Conservation (phyloP, 2,888 invertebrate genomes). For the Pterostichus madidus region DNA sequence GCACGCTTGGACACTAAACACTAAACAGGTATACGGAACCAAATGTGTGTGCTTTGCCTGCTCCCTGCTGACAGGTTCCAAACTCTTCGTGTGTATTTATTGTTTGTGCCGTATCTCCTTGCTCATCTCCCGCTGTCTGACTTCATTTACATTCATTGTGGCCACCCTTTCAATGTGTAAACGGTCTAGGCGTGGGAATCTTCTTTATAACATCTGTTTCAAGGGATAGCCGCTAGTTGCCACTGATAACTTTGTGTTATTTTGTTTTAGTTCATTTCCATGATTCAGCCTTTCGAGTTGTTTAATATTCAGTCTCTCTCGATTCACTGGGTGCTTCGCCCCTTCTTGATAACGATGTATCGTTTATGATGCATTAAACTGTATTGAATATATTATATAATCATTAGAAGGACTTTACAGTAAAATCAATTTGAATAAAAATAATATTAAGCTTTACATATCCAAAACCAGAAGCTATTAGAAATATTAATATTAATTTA, state of each 20-base stretch:
- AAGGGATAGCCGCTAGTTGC: slow-evolving; percentile 22
- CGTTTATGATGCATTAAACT: slow-evolving; percentile 21
- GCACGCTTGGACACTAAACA: too few species aligned
- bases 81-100: slow-evolving; percentile 47
- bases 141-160: slow-evolving; percentile 62
- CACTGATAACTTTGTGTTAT: slow-evolving; percentile 14
- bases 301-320: slow-evolving; percentile 12
- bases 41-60: background rate
- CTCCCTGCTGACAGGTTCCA: background rate
- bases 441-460: background rate
- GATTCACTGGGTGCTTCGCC: slow-evolving; percentile 1
- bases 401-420: background rate
- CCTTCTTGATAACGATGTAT: slow-evolving; percentile 1
- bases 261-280: slow-evolving; percentile 26
- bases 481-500: too few species aligned
- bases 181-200: slow-evolving; percentile 58
- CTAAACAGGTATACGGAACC: background rate
- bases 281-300: background rate
- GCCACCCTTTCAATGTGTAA: slow-evolving; percentile 52
- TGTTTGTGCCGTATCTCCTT: slow-evolving; percentile 52
- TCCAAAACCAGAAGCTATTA: too few species aligned
- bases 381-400: slow-evolving; percentile 18
- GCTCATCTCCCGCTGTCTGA: slow-evolving; percentile 12
- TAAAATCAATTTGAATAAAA: slow-evolving; percentile 9
- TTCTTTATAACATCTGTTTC: slow-evolving; percentile 60